A percentile compares a stretch with the other conserved stretches of the same genome.
These are phyloP conservation scores for Ametastegia equiseti DNA, from an alignment of 2,888 invertebrate species.

Conservation along the genomic window DNA sequence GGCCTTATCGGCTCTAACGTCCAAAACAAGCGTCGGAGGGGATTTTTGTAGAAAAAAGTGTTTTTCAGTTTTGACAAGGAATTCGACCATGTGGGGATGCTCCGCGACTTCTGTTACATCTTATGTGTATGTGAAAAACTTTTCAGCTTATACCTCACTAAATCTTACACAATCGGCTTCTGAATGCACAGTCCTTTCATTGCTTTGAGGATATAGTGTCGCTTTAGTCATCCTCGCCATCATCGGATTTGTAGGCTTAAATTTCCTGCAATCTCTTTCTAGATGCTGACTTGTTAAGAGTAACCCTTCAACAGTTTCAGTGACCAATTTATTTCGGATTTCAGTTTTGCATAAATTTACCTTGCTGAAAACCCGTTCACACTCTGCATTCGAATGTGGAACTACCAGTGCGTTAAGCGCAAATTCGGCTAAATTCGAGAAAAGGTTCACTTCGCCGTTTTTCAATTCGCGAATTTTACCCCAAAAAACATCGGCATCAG, in stretches of 20 bases:
- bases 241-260: neutral
- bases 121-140: neutral
- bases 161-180: constrained; percentile 5
- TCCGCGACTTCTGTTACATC: too few species aligned
- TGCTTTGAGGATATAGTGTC: neutral
- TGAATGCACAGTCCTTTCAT: neutral
- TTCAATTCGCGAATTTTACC: constrained; percentile 46
- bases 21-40: too few species aligned
- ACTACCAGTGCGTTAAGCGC: constrained; percentile 35
- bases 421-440: constrained; percentile 1
- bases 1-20: too few species aligned
- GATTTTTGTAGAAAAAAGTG: too few species aligned
- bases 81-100: too few species aligned
- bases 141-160: neutral
- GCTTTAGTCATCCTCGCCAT: neutral
- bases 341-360: constrained; percentile 51
- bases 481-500: constrained; percentile 53
- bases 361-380: constrained; percentile 53
- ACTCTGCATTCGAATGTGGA: constrained; percentile 51
- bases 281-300: constrained; percentile 50
- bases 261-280: constrained; percentile 14
- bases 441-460: constrained; percentile 24
- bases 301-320: constrained; percentile 45
- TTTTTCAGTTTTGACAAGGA: too few species aligned
- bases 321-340: constrained; percentile 49